A percentile compares a stretch with the other conserved stretches of the same genome.
These are phyloP conservation scores for Clarias pachynema DNA, from an alignment of 2,797 vertebrate genomes.

Conservation along the genomic window DNA sequence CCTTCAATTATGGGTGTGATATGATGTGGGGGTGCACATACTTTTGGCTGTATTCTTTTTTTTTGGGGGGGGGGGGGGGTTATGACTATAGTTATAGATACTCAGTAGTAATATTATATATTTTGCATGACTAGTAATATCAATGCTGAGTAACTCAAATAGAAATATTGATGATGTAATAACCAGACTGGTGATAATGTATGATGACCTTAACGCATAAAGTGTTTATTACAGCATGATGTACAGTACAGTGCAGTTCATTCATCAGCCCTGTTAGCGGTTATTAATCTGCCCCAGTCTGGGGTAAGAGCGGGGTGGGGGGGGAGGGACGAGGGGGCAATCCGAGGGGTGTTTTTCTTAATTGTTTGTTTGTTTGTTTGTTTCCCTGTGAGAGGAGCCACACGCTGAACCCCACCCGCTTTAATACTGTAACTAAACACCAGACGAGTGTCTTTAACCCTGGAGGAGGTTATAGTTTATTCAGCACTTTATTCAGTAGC, in stretches of 20 bases:
- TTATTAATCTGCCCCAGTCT: background rate
- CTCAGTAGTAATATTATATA: background rate
- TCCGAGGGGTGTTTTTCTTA: background rate
- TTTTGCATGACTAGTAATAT: background rate
- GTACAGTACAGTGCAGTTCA: background rate
- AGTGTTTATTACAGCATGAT: background rate
- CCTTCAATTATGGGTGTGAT: too few relatives aligned
- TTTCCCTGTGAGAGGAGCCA: background rate
- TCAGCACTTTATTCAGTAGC: background rate
- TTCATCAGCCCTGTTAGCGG: background rate
- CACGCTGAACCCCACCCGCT: background rate
- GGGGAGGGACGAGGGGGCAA: background rate
- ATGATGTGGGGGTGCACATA: too few relatives aligned
- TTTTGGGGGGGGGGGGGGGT: too few relatives aligned
- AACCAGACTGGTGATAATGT: background rate
- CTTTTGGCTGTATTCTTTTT: too few relatives aligned
- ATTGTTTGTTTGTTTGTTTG: background rate
- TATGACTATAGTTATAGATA: background rate
- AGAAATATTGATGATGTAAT: background rate
- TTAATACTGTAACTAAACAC: background rate
- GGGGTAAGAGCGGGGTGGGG: background rate
- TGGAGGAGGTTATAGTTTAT: background rate
- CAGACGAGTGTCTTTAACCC: background rate
- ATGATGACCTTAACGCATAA: background rate
- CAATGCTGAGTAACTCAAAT: background rate